Conservation (phyloP, 2,113 vertebrate species). For the Carassius gibelio region DNA sequence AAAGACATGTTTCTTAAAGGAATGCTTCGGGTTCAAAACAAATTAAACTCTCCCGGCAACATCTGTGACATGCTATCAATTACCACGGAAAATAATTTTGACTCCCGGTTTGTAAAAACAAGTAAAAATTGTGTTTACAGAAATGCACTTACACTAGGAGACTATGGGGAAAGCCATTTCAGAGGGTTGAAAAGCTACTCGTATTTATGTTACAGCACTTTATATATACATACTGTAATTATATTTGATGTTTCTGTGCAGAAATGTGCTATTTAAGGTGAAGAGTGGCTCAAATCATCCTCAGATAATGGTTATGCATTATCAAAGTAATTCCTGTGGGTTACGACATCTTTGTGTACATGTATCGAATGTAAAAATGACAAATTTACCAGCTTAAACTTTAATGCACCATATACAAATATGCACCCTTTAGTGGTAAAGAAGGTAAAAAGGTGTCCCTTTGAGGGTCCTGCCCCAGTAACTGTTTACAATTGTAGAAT, state of each 20-base stretch:
- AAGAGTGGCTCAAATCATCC: not conserved
- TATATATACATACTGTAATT: not conserved
- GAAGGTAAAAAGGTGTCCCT: no score
- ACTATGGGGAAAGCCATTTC: not conserved
- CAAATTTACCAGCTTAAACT: no score
- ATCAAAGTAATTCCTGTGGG: not conserved
- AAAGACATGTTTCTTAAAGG: constrained; percentile 23
- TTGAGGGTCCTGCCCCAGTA: no score
- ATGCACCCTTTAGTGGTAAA: no score
- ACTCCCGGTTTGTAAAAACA: not conserved
- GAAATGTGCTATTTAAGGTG: not conserved
- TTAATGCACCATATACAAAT: no score
- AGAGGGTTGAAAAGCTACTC: not conserved
- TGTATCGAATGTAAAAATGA: not conserved
- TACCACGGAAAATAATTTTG: not conserved
- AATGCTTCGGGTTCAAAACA: constrained; percentile 20
- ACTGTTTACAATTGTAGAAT: no score
- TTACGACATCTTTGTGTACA: not conserved
- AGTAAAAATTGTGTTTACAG: not conserved
- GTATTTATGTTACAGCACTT: not conserved
- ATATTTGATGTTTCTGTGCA: not conserved
- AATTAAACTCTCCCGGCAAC: constrained; percentile 17
- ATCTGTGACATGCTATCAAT: constrained; percentile 11
- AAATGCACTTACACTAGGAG: not conserved
- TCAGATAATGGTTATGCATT: not conserved